Percentiles rank a stretch among this genome's conserved stretches.
Conservation (phyloP, 2,113 vertebrate genomes). For the Gopherus flavomarginatus region DNA sequence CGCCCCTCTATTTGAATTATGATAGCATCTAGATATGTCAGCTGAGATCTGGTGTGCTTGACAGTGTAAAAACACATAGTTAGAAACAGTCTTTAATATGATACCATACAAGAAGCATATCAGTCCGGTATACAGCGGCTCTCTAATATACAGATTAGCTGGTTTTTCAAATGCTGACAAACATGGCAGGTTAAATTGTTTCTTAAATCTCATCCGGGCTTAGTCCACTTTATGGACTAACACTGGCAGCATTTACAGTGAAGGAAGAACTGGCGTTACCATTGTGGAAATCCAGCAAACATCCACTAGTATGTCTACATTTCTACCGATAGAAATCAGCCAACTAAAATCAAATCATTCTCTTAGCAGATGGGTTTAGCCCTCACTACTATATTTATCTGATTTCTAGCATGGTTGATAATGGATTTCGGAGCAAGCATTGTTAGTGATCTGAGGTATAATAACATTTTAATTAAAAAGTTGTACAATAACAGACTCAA, state of each 20-base stretch:
- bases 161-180: background rate
- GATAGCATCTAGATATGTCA: background rate
- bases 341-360: constrained; percentile 52
- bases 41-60: background rate
- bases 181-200: background rate
- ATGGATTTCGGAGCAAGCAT: constrained; percentile 24
- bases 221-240: background rate
- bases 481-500: constrained; percentile 68
- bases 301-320: constrained; percentile 61
- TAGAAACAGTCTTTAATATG: background rate
- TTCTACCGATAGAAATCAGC: constrained; percentile 66
- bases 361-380: constrained; percentile 45
- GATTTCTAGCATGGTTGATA: constrained; percentile 44
- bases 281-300: constrained; percentile 44
- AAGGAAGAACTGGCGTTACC: constrained; percentile 29
- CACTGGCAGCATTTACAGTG: background rate
- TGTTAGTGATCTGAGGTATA: constrained; percentile 23
- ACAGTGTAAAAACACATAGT: background rate
- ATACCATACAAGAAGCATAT: background rate
- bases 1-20: background rate
- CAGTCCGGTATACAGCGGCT: accelerated
- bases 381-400: constrained; percentile 32
- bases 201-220: background rate
- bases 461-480: constrained; percentile 70
- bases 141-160: background rate